Evolutionary conservation across 2,797 vertebrate species (phyloP).

Genomic region (Enteromius unitaeniatus): DNA sequence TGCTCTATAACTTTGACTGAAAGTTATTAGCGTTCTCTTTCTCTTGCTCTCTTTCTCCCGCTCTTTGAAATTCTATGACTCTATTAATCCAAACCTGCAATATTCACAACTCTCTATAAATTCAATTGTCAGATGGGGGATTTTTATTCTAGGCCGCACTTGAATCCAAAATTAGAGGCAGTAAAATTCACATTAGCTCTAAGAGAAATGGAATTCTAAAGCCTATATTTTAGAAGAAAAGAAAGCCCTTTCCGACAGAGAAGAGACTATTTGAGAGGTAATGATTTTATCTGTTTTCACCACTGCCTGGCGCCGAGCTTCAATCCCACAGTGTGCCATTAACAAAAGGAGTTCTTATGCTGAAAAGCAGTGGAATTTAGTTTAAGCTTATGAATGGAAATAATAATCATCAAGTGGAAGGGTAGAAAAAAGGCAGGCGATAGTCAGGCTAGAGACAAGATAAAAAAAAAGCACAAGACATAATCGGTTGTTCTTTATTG

Average conservation of each 20-base stretch:
- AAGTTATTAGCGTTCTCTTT: conserved; percentile 73
- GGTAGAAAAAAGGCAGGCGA: conserved; percentile 73
- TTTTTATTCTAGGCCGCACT: conserved; percentile 87
- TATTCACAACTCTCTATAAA: conserved; percentile 97
- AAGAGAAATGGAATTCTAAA: conserved; percentile 88
- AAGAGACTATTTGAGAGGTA: conserved; percentile 91
- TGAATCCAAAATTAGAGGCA: conserved; percentile 93
- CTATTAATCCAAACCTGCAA: conserved; percentile 93
- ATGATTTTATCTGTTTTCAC: conserved; percentile 95
- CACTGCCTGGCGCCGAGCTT: conserved; percentile 76
- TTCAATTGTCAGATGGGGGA: conserved; percentile 91
- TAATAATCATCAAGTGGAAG: conserved; percentile 81
- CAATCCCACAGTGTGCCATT: conserved; percentile 91
- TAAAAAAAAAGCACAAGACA: conserved; percentile 72
- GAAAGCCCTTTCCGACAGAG: conserved; percentile 91
- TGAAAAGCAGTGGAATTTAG: conserved; percentile 90
- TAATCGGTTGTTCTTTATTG: conserved; percentile 56
- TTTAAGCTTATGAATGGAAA: conserved; percentile 87
- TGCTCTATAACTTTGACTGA: conserved; percentile 78
- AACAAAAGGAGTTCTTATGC: conserved; percentile 88
- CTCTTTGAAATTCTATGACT: conserved; percentile 88
- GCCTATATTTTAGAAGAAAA: conserved; percentile 88
- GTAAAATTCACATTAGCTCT: conserved; percentile 94
- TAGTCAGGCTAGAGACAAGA: conserved; percentile 69
- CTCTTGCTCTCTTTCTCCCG: conserved; percentile 75